Evolutionary conservation across 2,888 invertebrate species (phyloP).

Genomic region (Lypha dubia): DNA sequence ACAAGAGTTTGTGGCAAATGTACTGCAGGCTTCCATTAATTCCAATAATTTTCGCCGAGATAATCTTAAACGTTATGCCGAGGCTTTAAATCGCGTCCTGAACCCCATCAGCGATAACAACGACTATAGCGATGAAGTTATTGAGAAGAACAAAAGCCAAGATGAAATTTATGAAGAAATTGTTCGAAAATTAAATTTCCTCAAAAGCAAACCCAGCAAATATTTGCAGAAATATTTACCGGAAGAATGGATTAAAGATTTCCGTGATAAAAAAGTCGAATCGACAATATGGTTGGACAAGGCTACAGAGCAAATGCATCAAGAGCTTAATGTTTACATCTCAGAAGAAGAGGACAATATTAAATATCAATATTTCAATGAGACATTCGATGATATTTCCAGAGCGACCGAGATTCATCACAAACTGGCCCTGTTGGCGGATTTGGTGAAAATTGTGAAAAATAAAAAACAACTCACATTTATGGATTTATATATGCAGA

Average conservation of each 20-base stretch:
- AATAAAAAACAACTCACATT: slow-evolving; percentile 69
- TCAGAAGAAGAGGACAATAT: slow-evolving; percentile 43
- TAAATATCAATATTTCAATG: slow-evolving; percentile 63
- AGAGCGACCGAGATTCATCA: slow-evolving; percentile 61
- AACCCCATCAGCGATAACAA: not conserved
- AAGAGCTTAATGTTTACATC: slow-evolving; percentile 41
- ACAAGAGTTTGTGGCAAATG: slow-evolving; percentile 55
- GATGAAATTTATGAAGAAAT: slow-evolving; percentile 42
- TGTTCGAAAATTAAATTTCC: slow-evolving; percentile 41
- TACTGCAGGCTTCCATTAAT: slow-evolving; percentile 51
- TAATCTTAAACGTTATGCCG: slow-evolving; percentile 62
- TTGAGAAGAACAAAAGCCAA: not conserved
- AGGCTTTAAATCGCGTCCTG: slow-evolving; percentile 27
- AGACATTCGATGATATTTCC: slow-evolving; percentile 62
- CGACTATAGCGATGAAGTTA: slow-evolving; percentile 33
- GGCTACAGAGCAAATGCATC: slow-evolving; percentile 58
- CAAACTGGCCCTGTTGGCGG: slow-evolving; percentile 57
- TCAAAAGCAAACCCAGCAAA: slow-evolving; percentile 45
- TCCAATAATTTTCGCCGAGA: slow-evolving; percentile 31
- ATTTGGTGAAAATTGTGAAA: slow-evolving; percentile 58
- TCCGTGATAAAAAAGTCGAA: slow-evolving; percentile 30
- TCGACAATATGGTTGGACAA: slow-evolving; percentile 65
- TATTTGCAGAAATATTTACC: slow-evolving; percentile 47
- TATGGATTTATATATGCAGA: slow-evolving; percentile 69
- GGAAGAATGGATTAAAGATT: slow-evolving; percentile 35